Percentiles rank a stretch among this genome's conserved stretches.
Conservation (phyloP, 2,797 vertebrate species). For the Muscicapa striata region DNA sequence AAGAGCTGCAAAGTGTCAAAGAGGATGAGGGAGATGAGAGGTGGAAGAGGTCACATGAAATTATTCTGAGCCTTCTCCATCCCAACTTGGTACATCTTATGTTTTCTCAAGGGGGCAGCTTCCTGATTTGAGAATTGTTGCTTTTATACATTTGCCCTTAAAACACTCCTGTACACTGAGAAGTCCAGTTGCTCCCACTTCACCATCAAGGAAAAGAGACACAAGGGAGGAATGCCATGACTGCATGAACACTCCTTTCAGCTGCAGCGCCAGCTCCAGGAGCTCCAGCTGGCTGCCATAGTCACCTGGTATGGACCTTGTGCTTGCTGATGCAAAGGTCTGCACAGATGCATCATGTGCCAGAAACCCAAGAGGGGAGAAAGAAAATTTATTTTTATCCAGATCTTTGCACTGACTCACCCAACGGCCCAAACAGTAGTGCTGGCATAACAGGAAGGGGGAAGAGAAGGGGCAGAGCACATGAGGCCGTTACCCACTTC, state of each 20-base stretch:
- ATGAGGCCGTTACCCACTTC: not conserved
- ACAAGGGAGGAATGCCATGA: not conserved
- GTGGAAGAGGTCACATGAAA: not conserved
- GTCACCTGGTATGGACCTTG: not conserved
- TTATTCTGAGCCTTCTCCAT: not conserved
- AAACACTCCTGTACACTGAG: not conserved
- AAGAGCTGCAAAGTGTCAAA: not conserved
- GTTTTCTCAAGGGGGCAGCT: not conserved
- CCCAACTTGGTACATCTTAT: not conserved
- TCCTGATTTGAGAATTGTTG: not conserved
- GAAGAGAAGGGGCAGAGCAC: slow-evolving; percentile 25
- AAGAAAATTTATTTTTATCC: slow-evolving; percentile 49
- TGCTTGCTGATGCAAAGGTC: not conserved
- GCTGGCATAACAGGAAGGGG: slow-evolving; percentile 61
- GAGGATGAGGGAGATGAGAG: not conserved
- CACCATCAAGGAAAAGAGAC: not conserved
- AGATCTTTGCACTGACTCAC: slow-evolving; percentile 54
- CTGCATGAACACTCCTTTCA: not conserved
- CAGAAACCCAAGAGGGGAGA: not conserved
- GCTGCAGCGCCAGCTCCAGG: not conserved
- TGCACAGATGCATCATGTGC: not conserved
- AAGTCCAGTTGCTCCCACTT: not conserved
- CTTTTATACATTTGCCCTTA: not conserved
- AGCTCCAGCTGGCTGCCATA: not conserved
- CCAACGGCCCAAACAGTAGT: slow-evolving; percentile 40